Conservation (phyloP, 2,888 invertebrate species). For the Drepanosiphum platanoidis region DNA sequence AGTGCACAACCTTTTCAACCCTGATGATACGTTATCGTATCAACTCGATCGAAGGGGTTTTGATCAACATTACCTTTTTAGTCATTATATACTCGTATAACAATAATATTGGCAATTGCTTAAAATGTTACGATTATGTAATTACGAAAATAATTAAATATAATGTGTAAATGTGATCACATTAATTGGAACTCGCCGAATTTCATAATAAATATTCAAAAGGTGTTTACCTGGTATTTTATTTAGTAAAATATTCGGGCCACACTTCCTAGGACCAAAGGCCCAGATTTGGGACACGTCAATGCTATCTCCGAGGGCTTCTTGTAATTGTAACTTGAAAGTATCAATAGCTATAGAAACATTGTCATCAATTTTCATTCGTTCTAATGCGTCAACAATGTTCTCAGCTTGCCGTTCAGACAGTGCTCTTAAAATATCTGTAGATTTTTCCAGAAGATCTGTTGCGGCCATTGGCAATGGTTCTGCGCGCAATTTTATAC, state of each 20-base stretch:
- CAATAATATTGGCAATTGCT: no score
- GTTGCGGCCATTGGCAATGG: constrained; percentile 81
- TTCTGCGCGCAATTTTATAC: constrained; percentile 78
- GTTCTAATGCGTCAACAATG: constrained; percentile 23
- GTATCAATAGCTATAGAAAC: constrained; percentile 52
- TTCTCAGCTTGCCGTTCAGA: constrained; percentile 44
- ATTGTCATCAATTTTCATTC: constrained; percentile 26
- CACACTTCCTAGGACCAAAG: constrained; percentile 88
- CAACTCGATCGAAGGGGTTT: no score
- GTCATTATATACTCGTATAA: no score
- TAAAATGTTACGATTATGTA: no score
- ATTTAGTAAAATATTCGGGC: constrained; percentile 90
- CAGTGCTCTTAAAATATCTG: constrained; percentile 75
- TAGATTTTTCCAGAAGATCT: constrained; percentile 76
- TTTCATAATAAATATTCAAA: background rate
- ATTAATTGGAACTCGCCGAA: no score
- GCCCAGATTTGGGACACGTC: constrained; percentile 81
- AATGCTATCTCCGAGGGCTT: constrained; percentile 68
- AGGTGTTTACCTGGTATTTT: constrained; percentile 74
- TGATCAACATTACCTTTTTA: no score
- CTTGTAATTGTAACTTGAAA: constrained; percentile 51
- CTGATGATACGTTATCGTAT: no score
- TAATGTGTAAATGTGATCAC: no score
- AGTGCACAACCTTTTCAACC: background rate
- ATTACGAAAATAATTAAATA: no score